Conservation (phyloP, 1,140 invertebrate species). For the Drosophila sulfurigaster region DNA sequence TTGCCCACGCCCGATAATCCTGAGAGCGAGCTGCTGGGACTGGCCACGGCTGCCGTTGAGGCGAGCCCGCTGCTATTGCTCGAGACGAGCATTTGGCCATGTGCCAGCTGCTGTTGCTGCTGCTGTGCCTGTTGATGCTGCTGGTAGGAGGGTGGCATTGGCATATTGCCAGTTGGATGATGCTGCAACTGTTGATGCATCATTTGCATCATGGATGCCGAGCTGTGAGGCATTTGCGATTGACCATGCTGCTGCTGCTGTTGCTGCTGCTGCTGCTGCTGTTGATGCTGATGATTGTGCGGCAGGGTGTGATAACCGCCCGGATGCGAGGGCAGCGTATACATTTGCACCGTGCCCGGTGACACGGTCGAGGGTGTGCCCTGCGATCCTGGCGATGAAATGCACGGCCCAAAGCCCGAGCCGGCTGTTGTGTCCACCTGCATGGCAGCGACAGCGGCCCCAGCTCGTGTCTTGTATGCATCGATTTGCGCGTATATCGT, state of each 20-base stretch:
- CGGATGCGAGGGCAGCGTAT: constrained; percentile 77
- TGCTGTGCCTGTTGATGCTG: constrained; percentile 76
- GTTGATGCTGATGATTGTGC: constrained; percentile 78
- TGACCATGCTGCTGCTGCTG: constrained; percentile 30
- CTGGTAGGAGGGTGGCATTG: constrained; percentile 78
- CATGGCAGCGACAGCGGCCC: constrained; percentile 64
- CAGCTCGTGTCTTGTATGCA: constrained; percentile 85
- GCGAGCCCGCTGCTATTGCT: constrained; percentile 79
- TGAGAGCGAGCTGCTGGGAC: constrained; percentile 80
- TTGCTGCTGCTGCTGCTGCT: constrained; percentile 62
- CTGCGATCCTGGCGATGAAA: constrained; percentile 76
- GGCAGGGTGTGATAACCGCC: constrained; percentile 82
- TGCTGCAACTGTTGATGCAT: constrained; percentile 74
- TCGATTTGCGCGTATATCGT: constrained; percentile 91
- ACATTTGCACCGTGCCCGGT: constrained; percentile 82
- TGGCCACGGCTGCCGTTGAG: constrained; percentile 86
- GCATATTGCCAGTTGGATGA: constrained; percentile 68
- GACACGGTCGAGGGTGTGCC: constrained; percentile 81
- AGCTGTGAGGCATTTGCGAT: constrained; percentile 58
- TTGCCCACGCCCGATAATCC: constrained; percentile 78
- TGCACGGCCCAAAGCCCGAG: constrained; percentile 65
- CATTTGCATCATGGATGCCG: constrained; percentile 82
- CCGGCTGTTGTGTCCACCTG: constrained; percentile 66
- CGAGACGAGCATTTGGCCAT: constrained; percentile 78
- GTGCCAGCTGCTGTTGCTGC: constrained; percentile 64